Base-by-base conservation (phyloP, 2,797 vertebrate species). In the Pangasius krempfi region DNA sequence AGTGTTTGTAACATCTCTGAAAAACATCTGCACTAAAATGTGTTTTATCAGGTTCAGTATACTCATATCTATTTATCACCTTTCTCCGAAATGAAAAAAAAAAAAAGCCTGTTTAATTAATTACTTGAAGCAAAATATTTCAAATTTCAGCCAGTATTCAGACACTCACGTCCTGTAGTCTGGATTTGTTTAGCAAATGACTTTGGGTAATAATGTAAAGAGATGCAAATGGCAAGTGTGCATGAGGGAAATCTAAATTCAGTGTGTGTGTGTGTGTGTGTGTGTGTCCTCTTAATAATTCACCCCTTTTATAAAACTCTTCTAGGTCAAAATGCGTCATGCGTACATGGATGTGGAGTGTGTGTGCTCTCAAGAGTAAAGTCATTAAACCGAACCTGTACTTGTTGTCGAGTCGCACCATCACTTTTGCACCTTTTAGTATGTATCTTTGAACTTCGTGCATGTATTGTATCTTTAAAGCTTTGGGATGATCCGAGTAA, bases 171-270 rank as follows among this genome's bases (percentile, higher is more conserved):
- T 62, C 47, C 16, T 50, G 16, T 4, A 27, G 14, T 4, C 9
- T 25, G 9, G n/a, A 89, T 89, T 89, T 89, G 84, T 62, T 84
- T 84, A 56, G 85, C 80, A 89, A 89, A 89, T 86, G 44, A 27
- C 20, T 40, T 37, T 52, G 47, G 64, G 22, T 33, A 22, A 37
- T 83, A 40, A 86, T 75, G 22, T 56, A 56, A 86, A 73, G 60
- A 27, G 66, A 86, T 82, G 54, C 82, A 88, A 89, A 89, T 68
- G 25, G 7, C 5, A 30, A n/a, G 12, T 40, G 33, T 70, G 22
- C 4, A 68, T 60, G 52, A 68, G 18, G n/a, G 47, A 70, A 56
- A 72, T 81, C 70, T 30, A 44, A 60, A 82, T 60, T 56, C n/a
- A 30, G 62, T 16, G 33, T 44, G 16, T 25, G 81, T 64, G 25